Percentiles rank a stretch among this genome's conserved stretches.
Conservation (phyloP, 2,113 vertebrate genomes). For the Corynorhinus townsendii region DNA sequence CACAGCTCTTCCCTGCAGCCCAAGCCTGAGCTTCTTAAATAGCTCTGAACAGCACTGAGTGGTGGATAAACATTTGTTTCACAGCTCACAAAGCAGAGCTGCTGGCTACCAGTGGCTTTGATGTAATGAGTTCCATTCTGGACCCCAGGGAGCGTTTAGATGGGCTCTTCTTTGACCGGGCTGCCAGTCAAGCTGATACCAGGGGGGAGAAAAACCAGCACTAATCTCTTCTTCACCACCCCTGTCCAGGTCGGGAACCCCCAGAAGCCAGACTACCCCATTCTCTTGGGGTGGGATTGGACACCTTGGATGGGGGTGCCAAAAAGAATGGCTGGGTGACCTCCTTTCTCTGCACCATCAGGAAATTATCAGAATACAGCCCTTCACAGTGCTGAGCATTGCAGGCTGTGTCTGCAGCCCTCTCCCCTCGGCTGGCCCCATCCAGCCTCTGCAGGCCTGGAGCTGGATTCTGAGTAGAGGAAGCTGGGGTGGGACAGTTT, state of each 20-base stretch:
- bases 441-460: neutral
- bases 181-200: slow-evolving; percentile 81
- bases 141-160: slow-evolving; percentile 80
- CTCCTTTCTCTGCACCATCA: neutral
- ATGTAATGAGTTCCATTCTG: slow-evolving; percentile 81
- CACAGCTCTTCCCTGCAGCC: slow-evolving; percentile 64
- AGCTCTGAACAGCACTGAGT: slow-evolving; percentile 77
- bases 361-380: neutral
- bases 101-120: slow-evolving; percentile 81
- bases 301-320: neutral
- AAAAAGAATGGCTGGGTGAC: neutral
- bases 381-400: neutral
- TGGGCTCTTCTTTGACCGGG: slow-evolving; percentile 78
- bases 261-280: neutral
- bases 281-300: neutral
- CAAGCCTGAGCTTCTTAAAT: slow-evolving; percentile 76
- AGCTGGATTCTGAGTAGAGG: neutral
- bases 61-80: slow-evolving; percentile 86
- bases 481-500: neutral
- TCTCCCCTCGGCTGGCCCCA: neutral
- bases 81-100: slow-evolving; percentile 87
- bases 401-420: neutral
- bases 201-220: neutral
- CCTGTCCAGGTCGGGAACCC: slow-evolving; percentile 46
- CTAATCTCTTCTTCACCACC: slow-evolving; percentile 60